phyloP scores from a whole-genome alignment of 2,888 invertebrate species.

The Amphiduros pacificus region DNA sequence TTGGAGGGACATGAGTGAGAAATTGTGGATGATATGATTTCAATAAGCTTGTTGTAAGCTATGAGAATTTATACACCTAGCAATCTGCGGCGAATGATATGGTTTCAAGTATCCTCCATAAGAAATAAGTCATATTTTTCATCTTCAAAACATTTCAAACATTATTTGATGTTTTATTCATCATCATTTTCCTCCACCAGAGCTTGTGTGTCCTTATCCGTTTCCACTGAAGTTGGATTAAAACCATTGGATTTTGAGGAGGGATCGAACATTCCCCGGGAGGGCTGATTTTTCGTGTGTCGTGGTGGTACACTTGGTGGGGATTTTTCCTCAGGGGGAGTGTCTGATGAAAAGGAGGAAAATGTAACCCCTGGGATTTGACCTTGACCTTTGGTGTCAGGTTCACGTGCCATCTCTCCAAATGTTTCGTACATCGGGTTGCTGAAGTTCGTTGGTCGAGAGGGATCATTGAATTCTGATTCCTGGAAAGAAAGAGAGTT shows the following conservation, averaged over 20 bases:
- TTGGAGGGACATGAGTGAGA: too few species aligned
- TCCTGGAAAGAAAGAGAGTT: neutral
- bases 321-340: neutral
- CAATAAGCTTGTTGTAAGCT: too few species aligned
- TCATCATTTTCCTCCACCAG: constrained; percentile 16
- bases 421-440: constrained; percentile 48
- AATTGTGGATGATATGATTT: too few species aligned
- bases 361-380: neutral
- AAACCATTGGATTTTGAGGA: neutral
- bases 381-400: neutral
- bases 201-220: constrained; percentile 16
- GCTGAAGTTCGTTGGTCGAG: constrained; percentile 41
- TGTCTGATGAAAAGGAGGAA: too few species aligned
- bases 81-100: too few species aligned
- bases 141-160: too few species aligned
- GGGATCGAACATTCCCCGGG: neutral
- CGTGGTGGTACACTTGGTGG: neutral
- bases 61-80: too few species aligned
- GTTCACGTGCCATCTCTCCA: neutral
- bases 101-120: too few species aligned
- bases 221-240: constrained; percentile 9
- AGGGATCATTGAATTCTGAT: constrained; percentile 14
- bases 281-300: too few species aligned
- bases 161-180: too few species aligned
- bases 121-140: too few species aligned